These are phyloP conservation scores for Calonectris borealis DNA, from an alignment of 2,113 vertebrate species.

Conservation along the genomic window DNA sequence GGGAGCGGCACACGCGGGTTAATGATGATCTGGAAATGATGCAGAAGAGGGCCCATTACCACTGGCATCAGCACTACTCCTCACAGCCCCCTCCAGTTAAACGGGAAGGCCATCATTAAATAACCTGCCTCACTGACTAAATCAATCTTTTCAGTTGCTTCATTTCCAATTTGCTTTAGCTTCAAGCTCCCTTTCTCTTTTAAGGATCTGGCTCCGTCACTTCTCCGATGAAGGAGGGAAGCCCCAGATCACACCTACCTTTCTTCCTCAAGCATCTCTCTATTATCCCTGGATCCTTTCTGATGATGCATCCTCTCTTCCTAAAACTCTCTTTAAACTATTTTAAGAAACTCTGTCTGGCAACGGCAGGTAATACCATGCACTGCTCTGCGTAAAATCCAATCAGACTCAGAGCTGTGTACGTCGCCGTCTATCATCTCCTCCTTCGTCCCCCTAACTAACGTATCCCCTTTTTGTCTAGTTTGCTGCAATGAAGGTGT, in stretches of 20 bases:
- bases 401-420: background rate
- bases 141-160: background rate
- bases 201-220: background rate
- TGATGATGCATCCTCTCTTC: background rate
- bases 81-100: background rate
- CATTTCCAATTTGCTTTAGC: background rate
- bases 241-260: background rate
- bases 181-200: background rate
- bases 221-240: background rate
- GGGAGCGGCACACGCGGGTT: accelerated
- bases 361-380: background rate
- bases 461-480: background rate
- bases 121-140: background rate
- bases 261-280: background rate
- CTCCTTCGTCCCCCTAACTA: background rate
- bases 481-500: background rate
- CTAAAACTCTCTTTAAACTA: background rate
- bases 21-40: background rate
- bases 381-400: background rate
- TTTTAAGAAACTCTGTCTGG: background rate
- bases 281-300: background rate
- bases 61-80: background rate
- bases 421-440: accelerated
- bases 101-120: background rate
- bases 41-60: background rate